Evolutionary conservation across 2,888 invertebrate genomes (phyloP).

Genomic region (Cheilosia grossa): DNA sequence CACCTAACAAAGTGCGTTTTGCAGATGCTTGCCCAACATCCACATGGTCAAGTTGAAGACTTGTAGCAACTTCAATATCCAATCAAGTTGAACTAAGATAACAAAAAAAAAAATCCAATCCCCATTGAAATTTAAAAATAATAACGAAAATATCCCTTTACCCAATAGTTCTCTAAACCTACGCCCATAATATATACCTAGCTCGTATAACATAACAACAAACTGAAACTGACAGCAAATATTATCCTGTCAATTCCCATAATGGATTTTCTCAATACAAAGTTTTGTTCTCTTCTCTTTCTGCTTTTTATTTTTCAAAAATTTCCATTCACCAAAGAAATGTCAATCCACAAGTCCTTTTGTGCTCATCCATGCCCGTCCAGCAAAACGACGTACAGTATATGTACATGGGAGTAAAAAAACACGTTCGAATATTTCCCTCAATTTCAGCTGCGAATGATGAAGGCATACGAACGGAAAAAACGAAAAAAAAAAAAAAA

Average conservation of each 20-base stretch:
- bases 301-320: conserved; percentile 19
- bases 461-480: conserved; percentile 39
- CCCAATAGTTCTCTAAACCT: background rate
- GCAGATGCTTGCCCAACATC: too few relatives aligned
- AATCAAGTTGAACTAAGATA: too few relatives aligned
- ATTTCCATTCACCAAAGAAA: conserved; percentile 64
- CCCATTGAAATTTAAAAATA: too few relatives aligned
- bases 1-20: too few relatives aligned
- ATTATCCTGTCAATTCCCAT: conserved; percentile 83
- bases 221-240: conserved; percentile 83
- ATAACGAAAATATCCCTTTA: conserved; percentile 21
- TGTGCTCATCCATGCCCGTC: conserved; percentile 62
- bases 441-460: conserved; percentile 59
- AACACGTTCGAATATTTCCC: conserved; percentile 54
- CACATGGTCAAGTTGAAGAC: too few relatives aligned
- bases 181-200: conserved; percentile 30
- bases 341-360: conserved; percentile 71
- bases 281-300: conserved; percentile 29
- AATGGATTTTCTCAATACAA: conserved; percentile 79
- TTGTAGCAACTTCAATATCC: too few relatives aligned
- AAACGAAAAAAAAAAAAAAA: conserved; percentile 7
- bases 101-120: too few relatives aligned
- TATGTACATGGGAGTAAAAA: conserved; percentile 1
- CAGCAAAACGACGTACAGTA: conserved; percentile 53
- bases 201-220: conserved; percentile 57